Conservation (phyloP, 2,797 vertebrate genomes). For the Spatula clypeata region DNA sequence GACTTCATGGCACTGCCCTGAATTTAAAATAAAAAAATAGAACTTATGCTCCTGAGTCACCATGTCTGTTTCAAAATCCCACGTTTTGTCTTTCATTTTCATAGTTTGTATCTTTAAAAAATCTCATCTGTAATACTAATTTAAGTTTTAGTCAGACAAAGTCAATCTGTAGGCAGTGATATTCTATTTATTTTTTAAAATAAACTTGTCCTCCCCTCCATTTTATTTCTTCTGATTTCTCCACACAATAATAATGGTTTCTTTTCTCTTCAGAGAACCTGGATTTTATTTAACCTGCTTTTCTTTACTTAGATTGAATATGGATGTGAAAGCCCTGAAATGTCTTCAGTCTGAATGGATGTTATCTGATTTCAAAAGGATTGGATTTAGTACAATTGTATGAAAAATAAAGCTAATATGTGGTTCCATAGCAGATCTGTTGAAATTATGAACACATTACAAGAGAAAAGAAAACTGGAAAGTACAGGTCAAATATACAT, state of each 20-base stretch:
- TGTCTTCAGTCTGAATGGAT: conserved; percentile 27
- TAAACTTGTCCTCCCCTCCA: background rate
- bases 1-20: background rate
- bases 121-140: conserved; percentile 45
- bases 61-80: background rate
- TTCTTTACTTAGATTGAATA: conserved; percentile 44
- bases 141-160: background rate
- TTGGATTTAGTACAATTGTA: conserved; percentile 7
- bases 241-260: background rate
- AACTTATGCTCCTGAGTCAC: conserved; percentile 23
- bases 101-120: conserved; percentile 34
- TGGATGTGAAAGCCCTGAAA: conserved; percentile 40
- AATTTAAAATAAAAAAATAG: background rate
- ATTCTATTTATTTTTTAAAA: conserved; percentile 36
- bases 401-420: conserved; percentile 57
- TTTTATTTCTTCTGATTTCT: conserved; percentile 16
- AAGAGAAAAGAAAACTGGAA: conserved; percentile 47
- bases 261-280: conserved; percentile 45
- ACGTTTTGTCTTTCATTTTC: conserved; percentile 38
- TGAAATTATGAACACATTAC: conserved; percentile 49
- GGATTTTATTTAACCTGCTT: conserved; percentile 59
- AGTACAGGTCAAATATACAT: conserved; percentile 19
- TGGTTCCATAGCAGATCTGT: conserved; percentile 32
- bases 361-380: conserved; percentile 50
- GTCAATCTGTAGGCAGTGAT: conserved; percentile 14